Evolutionary conservation across 2,888 invertebrate species (phyloP), one percentile per base, ranked within the genome.

Genomic region (Drosophila rubida): DNA sequence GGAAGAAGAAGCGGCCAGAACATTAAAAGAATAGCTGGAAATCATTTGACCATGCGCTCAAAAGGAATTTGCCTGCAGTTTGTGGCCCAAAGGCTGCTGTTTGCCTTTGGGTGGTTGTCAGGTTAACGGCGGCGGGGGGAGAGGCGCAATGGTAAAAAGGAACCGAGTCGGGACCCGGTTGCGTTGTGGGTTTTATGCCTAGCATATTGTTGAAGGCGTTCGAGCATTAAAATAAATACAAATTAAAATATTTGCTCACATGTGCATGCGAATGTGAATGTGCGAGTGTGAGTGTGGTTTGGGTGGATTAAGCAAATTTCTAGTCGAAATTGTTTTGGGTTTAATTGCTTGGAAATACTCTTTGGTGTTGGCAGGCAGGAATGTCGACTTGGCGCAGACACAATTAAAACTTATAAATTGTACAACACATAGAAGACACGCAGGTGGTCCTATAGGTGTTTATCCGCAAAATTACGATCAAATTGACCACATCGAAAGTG

Each of bases 171-270:
- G 44, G 37, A 19, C 58, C 49, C 35, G 35, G 35, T 37, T 64
- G 48, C 44, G 65, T 71, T 79, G 86, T 73, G 77, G 86, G 61
- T 63, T 76, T 62, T 50, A 59, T 65, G 69, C 75, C 59, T 61
- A 49, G 49, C 62, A 45, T 50, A 67, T 63, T 61, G 59, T 49
- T 22, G 60, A 57, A 58, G 66, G 82, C 80, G 82, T 85, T 87
- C 77, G 49, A 79, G 77, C 87, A 83, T 83, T 83, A 85, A 87
- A 85, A 81, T 85, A 87, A 87, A 83, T 82, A 87, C 86, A 83
- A 83, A 83, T 83, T 83, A 85, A 83, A 87, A 83, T 85, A 82
- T 81, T 87, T 81, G 25, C 42, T 22, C 32, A 9, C 35, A 63
- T 65, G 51, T 39, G 30, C 35, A 63, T 65, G 51, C 35, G 30